Evolutionary conservation across 64 coral and sea anemone genomes (phyloP), one percentile per base, ranked within the genome.

Genomic region (Stichodactyla mertensii): DNA sequence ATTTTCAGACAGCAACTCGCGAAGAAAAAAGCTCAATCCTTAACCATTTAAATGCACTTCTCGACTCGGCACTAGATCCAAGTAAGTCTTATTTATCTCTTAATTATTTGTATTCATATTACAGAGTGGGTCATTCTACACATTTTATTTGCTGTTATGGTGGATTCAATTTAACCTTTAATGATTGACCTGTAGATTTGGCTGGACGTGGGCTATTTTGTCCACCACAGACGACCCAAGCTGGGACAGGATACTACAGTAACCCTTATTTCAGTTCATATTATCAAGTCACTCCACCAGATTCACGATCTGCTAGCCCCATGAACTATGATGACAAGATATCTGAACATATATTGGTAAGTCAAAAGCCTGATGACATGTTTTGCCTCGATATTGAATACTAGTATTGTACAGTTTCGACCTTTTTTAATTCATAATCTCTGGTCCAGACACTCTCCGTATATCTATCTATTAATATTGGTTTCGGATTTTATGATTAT

Each of bases 51-150:
- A 92, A 92, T 92, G 90, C 90, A 0, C 61, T 92, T 64, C 62
- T 92, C 45, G 90, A 91, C 61, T 91, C 89, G 24, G 89, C 89
- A 26, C 82, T 91, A 56, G 89, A 92, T 77, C 85, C 90, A 12
- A 92, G 90, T 92, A 87, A 92, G 90, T 92, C 4, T 64, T 31
- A 31, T 11, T 10, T 31, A 27, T 12, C 23, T 27, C 5, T 74
- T 9, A 26, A 31, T 74, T 31, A 58, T 58, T 58, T 58, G 9
- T 58, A 15, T 58, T 20, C 2, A 23, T 51, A 77, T 19, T 14
- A 14, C 10, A 3, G 9, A 58, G 14, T 58, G 4, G 1, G 56
- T 58, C 14, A 11, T 74, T 27, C 16, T 26, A 22, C 18, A 74
- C 69, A 74, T 54, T 82, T 16, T 12, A 15, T 16, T 0, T 19